These are phyloP conservation scores for Drosophila borealis DNA, from an alignment of 2,888 invertebrate genomes.

Conservation along the genomic window DNA sequence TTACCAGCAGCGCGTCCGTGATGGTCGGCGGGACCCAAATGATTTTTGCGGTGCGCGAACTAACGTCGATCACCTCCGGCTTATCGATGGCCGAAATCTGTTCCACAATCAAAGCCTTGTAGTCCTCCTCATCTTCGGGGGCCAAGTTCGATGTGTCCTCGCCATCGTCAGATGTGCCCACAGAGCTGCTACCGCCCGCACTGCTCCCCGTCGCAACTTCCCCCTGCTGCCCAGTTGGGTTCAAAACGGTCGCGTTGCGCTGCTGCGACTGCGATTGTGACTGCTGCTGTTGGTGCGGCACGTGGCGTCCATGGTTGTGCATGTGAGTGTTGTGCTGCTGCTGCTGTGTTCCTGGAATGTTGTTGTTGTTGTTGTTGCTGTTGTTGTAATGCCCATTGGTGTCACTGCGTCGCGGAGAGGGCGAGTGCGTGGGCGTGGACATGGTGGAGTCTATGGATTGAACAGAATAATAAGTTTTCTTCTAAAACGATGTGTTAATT, in stretches of 20 bases:
- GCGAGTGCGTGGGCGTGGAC: constrained; percentile 87
- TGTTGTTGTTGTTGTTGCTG: constrained; percentile 59
- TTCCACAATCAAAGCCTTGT: constrained; percentile 89
- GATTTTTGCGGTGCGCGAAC: constrained; percentile 93
- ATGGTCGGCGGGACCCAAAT: constrained; percentile 90
- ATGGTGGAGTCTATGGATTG: constrained; percentile 77
- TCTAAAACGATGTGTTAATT: too few species aligned
- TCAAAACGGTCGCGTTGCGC: constrained; percentile 53
- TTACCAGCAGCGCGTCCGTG: constrained; percentile 77
- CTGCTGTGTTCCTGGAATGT: constrained; percentile 65
- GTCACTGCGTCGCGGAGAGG: constrained; percentile 90
- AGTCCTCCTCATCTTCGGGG: constrained; percentile 91
- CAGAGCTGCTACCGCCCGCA: constrained; percentile 85
- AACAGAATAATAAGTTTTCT: not conserved
- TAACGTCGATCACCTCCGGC: constrained; percentile 92
- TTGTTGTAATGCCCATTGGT: constrained; percentile 85
- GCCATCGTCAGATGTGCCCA: constrained; percentile 92
- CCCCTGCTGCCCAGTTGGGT: constrained; percentile 14
- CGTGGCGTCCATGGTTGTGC: constrained; percentile 55
- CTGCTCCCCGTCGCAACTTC: constrained; percentile 70
- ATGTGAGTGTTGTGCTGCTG: constrained; percentile 54
- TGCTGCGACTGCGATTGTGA: constrained; percentile 29
- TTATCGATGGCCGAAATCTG: constrained; percentile 90
- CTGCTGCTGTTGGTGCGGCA: constrained; percentile 52
- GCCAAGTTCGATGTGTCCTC: constrained; percentile 90